These are phyloP conservation scores for Zaprionus nigranus DNA, from an alignment of 1,140 invertebrate species.

Conservation along the genomic window DNA sequence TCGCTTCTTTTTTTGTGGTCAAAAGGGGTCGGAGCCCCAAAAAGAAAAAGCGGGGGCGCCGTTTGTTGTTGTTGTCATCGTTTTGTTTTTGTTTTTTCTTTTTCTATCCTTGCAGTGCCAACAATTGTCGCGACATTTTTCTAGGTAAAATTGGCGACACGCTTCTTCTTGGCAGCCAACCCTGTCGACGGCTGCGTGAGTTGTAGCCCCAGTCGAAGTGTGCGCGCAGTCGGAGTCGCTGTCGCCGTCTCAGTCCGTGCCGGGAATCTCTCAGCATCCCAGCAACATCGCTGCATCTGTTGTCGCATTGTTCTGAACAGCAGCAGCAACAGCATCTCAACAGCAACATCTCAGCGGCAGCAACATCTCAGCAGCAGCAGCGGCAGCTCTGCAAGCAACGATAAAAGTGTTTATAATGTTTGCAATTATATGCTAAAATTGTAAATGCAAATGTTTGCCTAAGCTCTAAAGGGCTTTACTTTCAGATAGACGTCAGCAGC, in stretches of 20 bases:
- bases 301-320: constrained; percentile 47
- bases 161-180: constrained; percentile 81
- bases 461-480: constrained; percentile 73
- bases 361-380: constrained; percentile 34
- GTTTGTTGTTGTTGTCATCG: constrained; percentile 44
- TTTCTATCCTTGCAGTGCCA: constrained; percentile 16
- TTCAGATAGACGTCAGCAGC: constrained; percentile 55
- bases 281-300: constrained; percentile 31
- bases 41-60: too few species aligned
- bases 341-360: constrained; percentile 40
- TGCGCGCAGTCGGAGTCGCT: not conserved
- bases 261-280: constrained; percentile 18
- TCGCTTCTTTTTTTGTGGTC: constrained; percentile 24
- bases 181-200: constrained; percentile 68
- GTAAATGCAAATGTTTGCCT: constrained; percentile 82
- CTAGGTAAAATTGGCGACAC: constrained; percentile 84
- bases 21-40: too few species aligned
- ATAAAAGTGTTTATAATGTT: constrained; percentile 84
- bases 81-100: constrained; percentile 24
- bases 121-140: constrained; percentile 84
- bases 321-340: constrained; percentile 23
- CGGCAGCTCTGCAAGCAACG: constrained; percentile 51
- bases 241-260: constrained; percentile 17
- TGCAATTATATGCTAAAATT: constrained; percentile 83
- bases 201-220: constrained; percentile 48